Evolutionary conservation across 2,888 invertebrate genomes (phyloP), one percentile per base, ranked within the genome.

Genomic region (Phengaris alcon): DNA sequence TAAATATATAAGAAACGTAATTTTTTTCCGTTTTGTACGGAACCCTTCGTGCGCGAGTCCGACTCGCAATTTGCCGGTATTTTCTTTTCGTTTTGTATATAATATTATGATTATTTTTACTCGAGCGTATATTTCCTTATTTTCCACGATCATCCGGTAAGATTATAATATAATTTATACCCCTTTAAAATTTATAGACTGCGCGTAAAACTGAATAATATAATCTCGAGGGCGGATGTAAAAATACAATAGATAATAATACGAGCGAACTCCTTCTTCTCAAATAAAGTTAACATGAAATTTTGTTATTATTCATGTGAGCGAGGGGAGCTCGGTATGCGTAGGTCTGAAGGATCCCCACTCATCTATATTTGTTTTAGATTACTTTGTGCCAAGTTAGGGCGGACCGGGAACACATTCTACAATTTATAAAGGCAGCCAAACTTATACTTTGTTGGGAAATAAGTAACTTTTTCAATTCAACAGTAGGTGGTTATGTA

Each of bases 351-450:
- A 85, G 86, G 86, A 84, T 52, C 86, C 84, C 88, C 87, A 86
- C 90, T 90, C 88, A 88, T 88, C 88, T 90, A 90, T 91, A 91
- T 91, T 90, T 91, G 90, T 90, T 90, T 91, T 89, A 90, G 89
- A 91, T 91, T 91, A 91, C 91, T 91, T 91, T 88, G 90, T 90
- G 89, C 83, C 85, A 90, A 90, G 86, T 90, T 89, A 79, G 84
- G 82, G 84, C 81, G 85, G 84, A 84, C 85, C 82, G 85, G 80
- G 84, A 86, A 85, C 85, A 87, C 85, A 88, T 83, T 84, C 84
- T 78, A 81, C 84, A 85, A 88, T 87, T 89, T 89, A 84, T 86
- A 86, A 77, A 86, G 83, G 83, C 86, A 82, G 84, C 83, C 82
- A 84, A 84, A 84, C 83, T 85, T 84, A 81, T 82, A 79, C 79